Evolutionary conservation across 2,113 vertebrate genomes (phyloP), one percentile per base, ranked within the genome.

Genomic region (Grantiella picta): DNA sequence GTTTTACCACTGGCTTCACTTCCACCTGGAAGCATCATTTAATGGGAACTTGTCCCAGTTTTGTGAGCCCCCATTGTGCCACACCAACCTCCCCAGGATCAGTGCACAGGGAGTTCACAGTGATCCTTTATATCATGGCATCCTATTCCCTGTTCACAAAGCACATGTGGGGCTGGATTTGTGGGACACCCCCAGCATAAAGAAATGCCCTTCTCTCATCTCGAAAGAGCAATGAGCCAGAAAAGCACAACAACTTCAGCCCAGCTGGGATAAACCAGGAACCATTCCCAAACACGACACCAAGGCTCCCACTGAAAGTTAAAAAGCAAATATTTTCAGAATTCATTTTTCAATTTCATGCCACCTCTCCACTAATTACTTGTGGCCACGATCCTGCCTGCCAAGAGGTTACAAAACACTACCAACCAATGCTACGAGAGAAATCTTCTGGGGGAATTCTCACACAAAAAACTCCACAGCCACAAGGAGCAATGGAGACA

Each of bases 241-340:
- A 33, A 44, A 73, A 59, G 68, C 9, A 69, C 33, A 88, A 73
- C 87, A 88, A n/a, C 1, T 57, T 42, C 75, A 72, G 44, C 28
- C 31, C 78, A 66, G 63, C 60, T 63, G 64, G 82, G 66, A 80
- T 40, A 65, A 80, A 88, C 12, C 36, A 91, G 66, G 59, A 95
- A 40, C 38, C 42, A 73, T 47, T 80, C 54, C 66, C 79, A 86
- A 69, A 60, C 80, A 65, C 0, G 3, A 87, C 63, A 79, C 61
- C 61, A 56, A 92, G 56, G 28, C 69, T 68, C 69, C 49, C 78
- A 78, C 72, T 83, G 52, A 60, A 94, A 90, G 40, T 75, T 86
- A 42, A 89, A 95, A 92, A 75, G 44, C 82, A 94, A 95, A 90
- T 92, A 88, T 95, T 97, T 94, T 89, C 79, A 60, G 86, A 82